Base-by-base conservation (phyloP, 64 coral and sea anemone species). In the Montipora cactus region DNA sequence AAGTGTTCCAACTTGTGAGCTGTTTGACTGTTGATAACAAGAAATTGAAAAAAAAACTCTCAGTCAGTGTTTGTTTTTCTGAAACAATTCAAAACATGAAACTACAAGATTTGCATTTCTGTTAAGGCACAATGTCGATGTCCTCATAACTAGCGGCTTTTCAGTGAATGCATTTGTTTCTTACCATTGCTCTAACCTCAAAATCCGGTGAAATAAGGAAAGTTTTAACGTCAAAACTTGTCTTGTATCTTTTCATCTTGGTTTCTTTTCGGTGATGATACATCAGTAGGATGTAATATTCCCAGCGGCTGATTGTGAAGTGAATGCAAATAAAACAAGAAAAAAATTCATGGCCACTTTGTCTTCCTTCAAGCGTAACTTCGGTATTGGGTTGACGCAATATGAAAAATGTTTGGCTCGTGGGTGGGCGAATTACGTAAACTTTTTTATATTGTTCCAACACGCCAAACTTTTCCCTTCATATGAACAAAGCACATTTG, bases 51-150 rank as follows among this genome's bases (percentile, higher is more conserved):
- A 6, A 64, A 15, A 28, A 44, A 47, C 8, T 19, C 58, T 15
- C 21, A 28, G 51, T 0, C 22, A 82, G 58, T 82, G 11, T 44
- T 82, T 18, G 22, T 82, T 82, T 55, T 82, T 82, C 11, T 82
- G 1, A 62, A 82, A 37, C 53, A 62, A 61, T 64, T 82, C 55
- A 82, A 82, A 82, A 82, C 80, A 64, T n/a, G 12, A 82, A 82
- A 82, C 51, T 9, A 18, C 57, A 58, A 66, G 64, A 82, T 82
- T 82, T 44, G 58, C 80, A 82, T 82, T 37, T 62, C 44, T 57
- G 53, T 64, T 64, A 12, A 64, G 44, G 55, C 57, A 62, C 16
- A 11, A 1, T n/a, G 50, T 19, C 4, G 11, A 4, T 20, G 50
- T 2, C 37, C 37, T 9, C 48, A 20, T 58, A 80, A 22, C 20